Percentiles rank a stretch among this genome's conserved stretches.
Evolutionary conservation across 1,140 invertebrate genomes (phyloP).

Genomic region (Doryteuthis pealeii): DNA sequence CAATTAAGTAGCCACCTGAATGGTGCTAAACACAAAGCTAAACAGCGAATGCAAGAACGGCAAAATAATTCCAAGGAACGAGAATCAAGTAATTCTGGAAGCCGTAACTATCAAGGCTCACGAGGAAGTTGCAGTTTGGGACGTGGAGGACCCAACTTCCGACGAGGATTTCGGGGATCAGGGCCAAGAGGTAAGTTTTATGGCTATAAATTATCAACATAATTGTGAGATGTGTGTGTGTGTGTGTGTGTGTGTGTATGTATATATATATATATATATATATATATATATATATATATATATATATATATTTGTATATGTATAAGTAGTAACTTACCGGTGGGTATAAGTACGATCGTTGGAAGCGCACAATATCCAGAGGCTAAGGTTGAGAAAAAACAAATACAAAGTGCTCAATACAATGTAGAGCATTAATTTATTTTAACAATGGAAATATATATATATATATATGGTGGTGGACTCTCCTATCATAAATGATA

Average conservation of each 20-base stretch:
- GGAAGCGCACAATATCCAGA: no score
- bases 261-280: not conserved
- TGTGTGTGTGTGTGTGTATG: not conserved
- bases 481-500: no score
- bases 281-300: not conserved
- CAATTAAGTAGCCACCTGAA: slow-evolving; percentile 46
- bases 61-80: not conserved
- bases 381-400: no score
- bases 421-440: no score
- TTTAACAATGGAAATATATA: no score
- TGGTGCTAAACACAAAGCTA: slow-evolving; percentile 43
- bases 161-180: not conserved
- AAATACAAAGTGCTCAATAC: no score
- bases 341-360: no score
- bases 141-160: not conserved
- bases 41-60: slow-evolving; percentile 7
- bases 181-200: slow-evolving; percentile 2
- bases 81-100: not conserved
- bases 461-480: no score
- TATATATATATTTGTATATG: no score
- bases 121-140: not conserved
- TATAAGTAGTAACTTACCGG: no score
- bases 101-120: not conserved
- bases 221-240: not conserved
- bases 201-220: not conserved